Evolutionary conservation across 1,140 invertebrate genomes (phyloP), one percentile per base, ranked within the genome.

Genomic region (Bombus pascuorum): DNA sequence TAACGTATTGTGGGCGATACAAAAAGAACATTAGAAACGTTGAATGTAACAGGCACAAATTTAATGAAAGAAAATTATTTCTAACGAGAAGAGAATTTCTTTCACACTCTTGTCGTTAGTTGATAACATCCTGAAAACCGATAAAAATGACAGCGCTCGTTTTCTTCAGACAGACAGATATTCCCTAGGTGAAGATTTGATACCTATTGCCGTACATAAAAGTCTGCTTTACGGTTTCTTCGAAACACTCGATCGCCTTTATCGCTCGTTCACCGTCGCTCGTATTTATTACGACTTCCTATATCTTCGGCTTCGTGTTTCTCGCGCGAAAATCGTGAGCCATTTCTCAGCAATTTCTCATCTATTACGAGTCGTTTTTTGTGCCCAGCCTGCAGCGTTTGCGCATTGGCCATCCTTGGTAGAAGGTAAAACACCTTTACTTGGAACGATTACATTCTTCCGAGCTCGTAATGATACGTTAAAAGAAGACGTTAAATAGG

Each of bases 281-380:
- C n/a, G 39, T 81, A 73, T 77, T 85, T 85, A 89, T 87, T 81
- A 77, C 77, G 28, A 80, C n/a, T 68, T 1, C 22, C 39, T 12
- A 57, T 44, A 13, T 42, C 32, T 37, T 57, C 22, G 12, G 12
- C 2, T 53, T 44, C 42, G 44, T 57, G 2, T 15, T 39, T 34
- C 42, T 37, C 25, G 3, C 34, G 3, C 9, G 34, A 73, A 39
- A 34, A 80, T 70, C 37, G n/a, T 44, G 9, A 32, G 15, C 53
- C 65, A 57, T 68, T 78, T 71, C 75, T 57, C 37, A 10, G 18
- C 42, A 25, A 25, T 57, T 74, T 34, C 53, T 78, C 66, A 59
- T 57, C 74, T 32, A 34, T 71, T 39, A 28, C 22, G 12, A 18
- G 6, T 32, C 47, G 42, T 76, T 66, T 66, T 44, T 44, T 76